Base-by-base conservation (phyloP, 2,797 vertebrate genomes). In the Micrastur ruficollis region DNA sequence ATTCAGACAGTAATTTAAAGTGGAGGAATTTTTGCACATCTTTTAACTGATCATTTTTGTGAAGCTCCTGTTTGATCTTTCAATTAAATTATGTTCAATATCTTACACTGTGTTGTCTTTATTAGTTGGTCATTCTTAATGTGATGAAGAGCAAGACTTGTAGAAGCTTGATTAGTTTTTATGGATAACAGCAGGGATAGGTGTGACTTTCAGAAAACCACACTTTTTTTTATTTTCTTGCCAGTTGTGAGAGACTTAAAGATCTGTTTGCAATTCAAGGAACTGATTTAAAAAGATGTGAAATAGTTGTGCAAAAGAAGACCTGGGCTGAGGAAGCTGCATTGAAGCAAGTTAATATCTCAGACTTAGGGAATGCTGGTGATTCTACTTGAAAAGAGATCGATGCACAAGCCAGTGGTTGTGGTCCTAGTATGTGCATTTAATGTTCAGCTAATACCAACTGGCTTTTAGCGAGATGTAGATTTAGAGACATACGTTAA, bases 31-130 rank as follows among this genome's bases (percentile, higher is more conserved):
- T 94, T 92, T 73, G 74, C 78, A 72, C 78, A 52, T 95, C 74
- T 44, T 90, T 92, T 92, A 71, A 52, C 63, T 93, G 93, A 55
- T 91, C 7, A 1, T 52, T 92, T 95, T 86, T 94, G 25, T 84
- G 76, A 84, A 85, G 66, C 50, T 93, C 42, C 65, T 81, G 49
- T 96, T 96, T 95, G 88, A 95, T 96, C 73, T 96, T 50, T 89
- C 86, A 87, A 59, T 96, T 95, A 92, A 96, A 70, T 93, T 85
- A 49, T 20, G 55, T 91, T 87, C 86, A 67, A 0, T 92, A 50
- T 93, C 58, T 91, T 89, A 80, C 4, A 46, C 40, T 82, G 27
- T 92, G 52, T 67, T 92, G 56, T 87, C 78, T 95, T 93, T 93
- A 65, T 91, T 94, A 95, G 73, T 50, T 92, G 83, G 81, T 90